phyloP scores from a whole-genome alignment of 2,797 vertebrate genomes.

The Melanotaenia trifasciata region DNA sequence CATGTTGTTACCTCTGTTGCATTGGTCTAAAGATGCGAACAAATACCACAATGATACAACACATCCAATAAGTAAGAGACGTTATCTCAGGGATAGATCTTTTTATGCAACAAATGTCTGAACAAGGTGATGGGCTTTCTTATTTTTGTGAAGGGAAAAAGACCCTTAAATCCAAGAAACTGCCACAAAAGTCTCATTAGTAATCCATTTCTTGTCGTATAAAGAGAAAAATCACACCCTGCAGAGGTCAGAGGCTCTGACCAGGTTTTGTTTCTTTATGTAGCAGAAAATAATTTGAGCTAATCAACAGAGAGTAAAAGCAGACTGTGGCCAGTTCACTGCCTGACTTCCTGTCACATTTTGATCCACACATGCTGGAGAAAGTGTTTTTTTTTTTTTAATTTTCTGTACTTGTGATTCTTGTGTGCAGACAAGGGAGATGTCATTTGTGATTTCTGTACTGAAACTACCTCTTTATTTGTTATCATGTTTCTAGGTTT shows the following conservation, averaged over 20 bases:
- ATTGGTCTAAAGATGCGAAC: background rate
- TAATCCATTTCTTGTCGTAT: background rate
- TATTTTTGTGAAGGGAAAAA: conserved; percentile 17
- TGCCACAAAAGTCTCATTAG: too few species aligned
- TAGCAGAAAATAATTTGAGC: conserved; percentile 14
- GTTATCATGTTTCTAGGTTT: conserved; percentile 85
- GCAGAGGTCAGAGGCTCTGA: conserved; percentile 53
- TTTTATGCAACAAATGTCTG: conserved; percentile 54
- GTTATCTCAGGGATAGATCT: conserved; percentile 88
- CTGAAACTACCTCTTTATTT: conserved; percentile 95
- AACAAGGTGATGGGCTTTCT: conserved; percentile 1
- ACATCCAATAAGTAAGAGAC: background rate
- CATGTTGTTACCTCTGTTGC: background rate
- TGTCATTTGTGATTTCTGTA: conserved; percentile 88
- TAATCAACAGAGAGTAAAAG: conserved; percentile 8
- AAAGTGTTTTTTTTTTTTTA: conserved; percentile 70
- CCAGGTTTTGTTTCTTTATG: conserved; percentile 41
- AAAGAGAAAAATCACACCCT: conserved; percentile 24
- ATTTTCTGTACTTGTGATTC: conserved; percentile 69
- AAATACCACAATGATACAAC: conserved; percentile 21
- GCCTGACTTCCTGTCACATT: conserved; percentile 26
- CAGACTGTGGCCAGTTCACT: conserved; percentile 27
- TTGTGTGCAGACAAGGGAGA: conserved; percentile 80
- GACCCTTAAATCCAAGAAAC: background rate
- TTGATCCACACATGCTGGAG: conserved; percentile 30